Evolutionary conservation across 2,888 invertebrate species (phyloP), one percentile per base, ranked within the genome.

Genomic region (Elegia similella): DNA sequence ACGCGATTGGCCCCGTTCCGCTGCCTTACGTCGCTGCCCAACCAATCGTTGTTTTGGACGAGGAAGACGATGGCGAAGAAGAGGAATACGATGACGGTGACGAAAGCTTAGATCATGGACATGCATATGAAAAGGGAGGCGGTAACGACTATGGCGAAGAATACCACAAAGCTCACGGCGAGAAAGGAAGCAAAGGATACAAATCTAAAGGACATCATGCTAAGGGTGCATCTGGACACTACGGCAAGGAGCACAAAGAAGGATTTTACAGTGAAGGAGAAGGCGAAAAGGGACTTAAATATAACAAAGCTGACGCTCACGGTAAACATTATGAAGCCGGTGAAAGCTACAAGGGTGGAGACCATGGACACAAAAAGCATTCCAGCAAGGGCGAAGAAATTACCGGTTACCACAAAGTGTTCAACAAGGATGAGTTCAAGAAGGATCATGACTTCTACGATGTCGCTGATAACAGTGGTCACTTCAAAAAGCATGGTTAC

Each of bases 391-490:
- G 95, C 0, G 93, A 94, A 61, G 94, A 94, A 55, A 92, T 95
- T 17, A 94, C 93, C 7, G 95, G 95, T 15, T 95, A 93, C 86
- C 95, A 95, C 79, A 95, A 94, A 70, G 94, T 95, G 0, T 95
- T 94, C 81, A 93, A 93, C 82, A 95, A 95, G 87, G 95, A 96
- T 73, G 96, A 96, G 78, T 95, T 93, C 89, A 95, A 95, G 79
- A 95, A 95, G 73, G 94, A 95, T 71, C 95, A 95, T 66, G 94
- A 94, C 68, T 95, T 95, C 84, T 95, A 95, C 76, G 95, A 95
- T 70, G 94, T 95, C 52, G 93, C 93, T 29, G 94, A 95, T 73
- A 92, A 93, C 55, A 93, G 92, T 52, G 95, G 95, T 0, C 92
- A 94, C 73, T 94, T 93, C 73, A 92, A 93, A 60, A 94, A 95